Evolutionary conservation across 2,888 invertebrate species (phyloP).

Genomic region (Andrena marginata): DNA sequence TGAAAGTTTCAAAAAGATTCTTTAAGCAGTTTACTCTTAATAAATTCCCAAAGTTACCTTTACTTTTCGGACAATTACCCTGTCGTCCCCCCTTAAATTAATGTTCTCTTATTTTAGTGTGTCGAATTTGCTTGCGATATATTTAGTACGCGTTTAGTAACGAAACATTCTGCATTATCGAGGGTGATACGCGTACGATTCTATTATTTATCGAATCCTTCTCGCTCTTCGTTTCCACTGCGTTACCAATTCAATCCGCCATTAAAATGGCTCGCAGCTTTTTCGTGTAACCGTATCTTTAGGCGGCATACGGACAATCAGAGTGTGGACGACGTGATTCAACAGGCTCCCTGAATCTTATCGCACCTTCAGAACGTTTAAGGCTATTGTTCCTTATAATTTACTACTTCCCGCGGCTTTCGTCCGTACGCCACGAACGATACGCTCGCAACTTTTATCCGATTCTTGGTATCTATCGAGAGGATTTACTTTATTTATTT

Average conservation of each 20-base stretch:
- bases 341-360: conserved; percentile 8
- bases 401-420: conserved; percentile 29
- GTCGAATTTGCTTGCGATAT: too few relatives aligned
- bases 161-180: conserved; percentile 45
- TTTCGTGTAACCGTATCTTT: background rate
- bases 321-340: conserved; percentile 16
- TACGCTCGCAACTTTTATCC: conserved; percentile 20
- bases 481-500: conserved; percentile 16
- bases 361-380: conserved; percentile 1
- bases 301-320: background rate
- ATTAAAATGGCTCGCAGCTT: background rate
- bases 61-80: too few relatives aligned
- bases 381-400: conserved; percentile 30
- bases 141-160: too few relatives aligned
- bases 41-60: too few relatives aligned
- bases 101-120: too few relatives aligned
- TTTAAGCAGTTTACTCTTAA: too few relatives aligned
- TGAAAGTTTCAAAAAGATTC: too few relatives aligned
- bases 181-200: conserved; percentile 48
- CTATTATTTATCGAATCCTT: conserved; percentile 49
- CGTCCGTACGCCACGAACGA: conserved; percentile 17
- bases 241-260: conserved; percentile 36
- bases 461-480: background rate
- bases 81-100: too few relatives aligned
- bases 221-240: conserved; percentile 35